A percentile compares a stretch with the other conserved stretches of the same genome.
These are phyloP conservation scores for Campoletis sonorensis DNA, from an alignment of 1,140 invertebrate species.

Conservation along the genomic window DNA sequence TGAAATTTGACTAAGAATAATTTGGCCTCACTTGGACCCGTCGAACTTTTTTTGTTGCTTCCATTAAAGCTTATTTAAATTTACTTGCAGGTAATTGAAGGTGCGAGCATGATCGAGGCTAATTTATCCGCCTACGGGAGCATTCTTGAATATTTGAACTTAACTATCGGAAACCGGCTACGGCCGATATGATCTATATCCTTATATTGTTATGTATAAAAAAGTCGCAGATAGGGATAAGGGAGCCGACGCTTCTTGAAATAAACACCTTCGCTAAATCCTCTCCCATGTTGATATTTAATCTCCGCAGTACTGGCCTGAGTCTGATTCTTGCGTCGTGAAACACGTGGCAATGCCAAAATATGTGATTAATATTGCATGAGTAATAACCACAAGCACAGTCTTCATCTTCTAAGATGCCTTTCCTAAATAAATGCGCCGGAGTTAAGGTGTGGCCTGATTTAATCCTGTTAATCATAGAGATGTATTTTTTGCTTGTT, in stretches of 20 bases:
- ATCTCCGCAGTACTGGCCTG: background rate
- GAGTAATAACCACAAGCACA: background rate
- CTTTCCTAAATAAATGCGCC: conserved; percentile 20
- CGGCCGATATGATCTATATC: no score
- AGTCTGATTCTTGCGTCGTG: background rate
- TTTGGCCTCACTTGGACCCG: no score
- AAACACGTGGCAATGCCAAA: conserved; percentile 27
- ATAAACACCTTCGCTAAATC: background rate
- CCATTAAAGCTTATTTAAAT: no score
- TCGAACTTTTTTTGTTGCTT: no score
- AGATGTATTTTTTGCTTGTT: no score
- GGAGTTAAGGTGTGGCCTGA: background rate
- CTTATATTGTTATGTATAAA: conserved; percentile 15
- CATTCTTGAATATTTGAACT: no score
- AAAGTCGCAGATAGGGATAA: background rate
- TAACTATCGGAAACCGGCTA: no score
- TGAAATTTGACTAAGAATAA: no score
- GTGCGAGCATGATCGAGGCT: no score
- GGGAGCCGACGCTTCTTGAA: no score
- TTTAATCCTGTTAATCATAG: conserved; percentile 23
- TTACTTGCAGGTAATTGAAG: no score
- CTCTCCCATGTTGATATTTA: background rate
- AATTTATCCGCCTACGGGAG: no score
- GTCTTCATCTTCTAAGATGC: background rate
- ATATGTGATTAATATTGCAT: conserved; percentile 24